Percentiles rank a stretch among this genome's conserved stretches.
Conservation (phyloP, 1,140 invertebrate genomes). For the Cherax destructor region DNA sequence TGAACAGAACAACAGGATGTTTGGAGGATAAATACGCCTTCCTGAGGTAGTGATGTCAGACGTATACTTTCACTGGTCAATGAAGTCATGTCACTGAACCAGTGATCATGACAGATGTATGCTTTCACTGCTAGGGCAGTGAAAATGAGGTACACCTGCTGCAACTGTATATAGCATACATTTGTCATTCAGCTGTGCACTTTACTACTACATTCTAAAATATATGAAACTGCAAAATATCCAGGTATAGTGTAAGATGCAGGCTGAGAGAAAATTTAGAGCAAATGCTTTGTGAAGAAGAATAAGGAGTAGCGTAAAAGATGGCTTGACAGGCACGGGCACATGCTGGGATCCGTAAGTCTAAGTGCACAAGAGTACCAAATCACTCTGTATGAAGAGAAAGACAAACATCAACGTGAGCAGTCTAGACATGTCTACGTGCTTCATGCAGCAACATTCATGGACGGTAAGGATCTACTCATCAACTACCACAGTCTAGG, state of each 20-base stretch:
- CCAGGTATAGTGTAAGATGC: neutral
- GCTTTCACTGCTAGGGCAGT: slow-evolving; percentile 1
- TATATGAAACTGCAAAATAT: neutral
- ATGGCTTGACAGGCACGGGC: slow-evolving; percentile 12
- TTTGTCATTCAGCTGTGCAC: neutral
- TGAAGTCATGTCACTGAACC: neutral
- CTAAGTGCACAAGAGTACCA: slow-evolving; percentile 20
- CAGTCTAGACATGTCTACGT: slow-evolving; percentile 10
- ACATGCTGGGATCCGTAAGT: slow-evolving; percentile 6
- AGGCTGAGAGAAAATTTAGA: neutral
- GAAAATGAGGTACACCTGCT: neutral
- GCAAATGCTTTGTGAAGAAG: neutral
- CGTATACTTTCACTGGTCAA: neutral
- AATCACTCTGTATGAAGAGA: slow-evolving; percentile 51
- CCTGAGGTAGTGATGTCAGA: slow-evolving; percentile 25
- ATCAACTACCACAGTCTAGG: neutral
- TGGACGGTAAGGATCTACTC: neutral
- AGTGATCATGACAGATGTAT: neutral
- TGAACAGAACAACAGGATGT: neutral
- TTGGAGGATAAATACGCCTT: neutral
- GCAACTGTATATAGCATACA: neutral
- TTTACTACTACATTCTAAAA: neutral
- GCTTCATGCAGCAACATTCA: neutral
- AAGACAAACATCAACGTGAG: slow-evolving; percentile 27
- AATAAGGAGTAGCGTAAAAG: neutral